Conservation (phyloP, 1,140 invertebrate species). For the Zaprionus ghesquierei region DNA sequence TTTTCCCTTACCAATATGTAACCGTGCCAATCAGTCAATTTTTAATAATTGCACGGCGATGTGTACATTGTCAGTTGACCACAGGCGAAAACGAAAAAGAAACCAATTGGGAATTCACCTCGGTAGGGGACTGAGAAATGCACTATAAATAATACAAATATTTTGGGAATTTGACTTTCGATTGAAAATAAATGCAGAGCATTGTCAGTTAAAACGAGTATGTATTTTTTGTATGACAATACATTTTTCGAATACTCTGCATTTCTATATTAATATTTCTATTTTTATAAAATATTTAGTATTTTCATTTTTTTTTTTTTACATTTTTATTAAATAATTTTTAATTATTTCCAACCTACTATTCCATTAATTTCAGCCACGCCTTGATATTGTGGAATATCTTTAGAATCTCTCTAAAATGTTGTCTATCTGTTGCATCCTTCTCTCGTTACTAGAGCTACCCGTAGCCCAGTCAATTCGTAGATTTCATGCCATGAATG, state of each 20-base stretch:
- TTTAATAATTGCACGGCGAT: conserved; percentile 50
- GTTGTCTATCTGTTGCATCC: background rate
- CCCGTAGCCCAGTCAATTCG: conserved; percentile 12
- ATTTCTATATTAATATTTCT: background rate
- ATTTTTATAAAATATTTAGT: too few species aligned
- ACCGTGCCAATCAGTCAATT: conserved; percentile 49
- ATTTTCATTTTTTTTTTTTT: too few species aligned
- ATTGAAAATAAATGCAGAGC: background rate
- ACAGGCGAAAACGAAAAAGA: conserved; percentile 29
- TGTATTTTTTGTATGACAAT: background rate
- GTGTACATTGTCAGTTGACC: conserved; percentile 48
- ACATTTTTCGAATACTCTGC: background rate
- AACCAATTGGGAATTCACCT: background rate
- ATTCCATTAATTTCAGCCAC: too few species aligned
- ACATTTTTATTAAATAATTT: too few species aligned
- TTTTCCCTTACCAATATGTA: conserved; percentile 14
- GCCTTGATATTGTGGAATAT: background rate
- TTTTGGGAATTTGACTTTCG: background rate
- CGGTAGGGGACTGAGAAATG: background rate
- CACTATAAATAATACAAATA: background rate
- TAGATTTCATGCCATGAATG: conserved; percentile 53
- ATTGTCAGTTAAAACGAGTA: background rate
- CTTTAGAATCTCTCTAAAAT: background rate
- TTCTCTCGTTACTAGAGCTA: background rate
- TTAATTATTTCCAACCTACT: background rate